Evolutionary conservation across 1,140 invertebrate genomes (phyloP).

Genomic region (Spodoptera frugiperda): DNA sequence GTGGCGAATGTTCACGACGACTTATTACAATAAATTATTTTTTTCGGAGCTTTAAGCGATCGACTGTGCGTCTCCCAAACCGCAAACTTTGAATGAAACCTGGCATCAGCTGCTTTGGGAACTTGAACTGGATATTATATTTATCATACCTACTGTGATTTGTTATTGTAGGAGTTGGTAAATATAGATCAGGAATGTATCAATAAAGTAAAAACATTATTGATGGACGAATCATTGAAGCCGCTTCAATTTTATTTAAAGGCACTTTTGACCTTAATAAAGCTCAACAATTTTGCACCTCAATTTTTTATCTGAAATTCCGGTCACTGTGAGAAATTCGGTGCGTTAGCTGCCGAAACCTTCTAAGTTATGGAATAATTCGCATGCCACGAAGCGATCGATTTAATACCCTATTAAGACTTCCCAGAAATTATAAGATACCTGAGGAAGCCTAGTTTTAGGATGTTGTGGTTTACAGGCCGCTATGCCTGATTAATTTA

Average conservation of each 20-base stretch:
- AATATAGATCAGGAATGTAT: neutral
- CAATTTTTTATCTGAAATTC: constrained; percentile 47
- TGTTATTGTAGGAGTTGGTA: neutral
- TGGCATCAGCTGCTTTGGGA: constrained; percentile 63
- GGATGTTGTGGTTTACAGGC: constrained; percentile 39
- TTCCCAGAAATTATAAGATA: constrained; percentile 46
- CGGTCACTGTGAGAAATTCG: constrained; percentile 56
- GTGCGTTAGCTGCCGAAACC: constrained; percentile 52
- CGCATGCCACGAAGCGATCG: constrained; percentile 50
- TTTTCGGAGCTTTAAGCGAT: constrained; percentile 81
- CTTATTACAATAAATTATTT: constrained; percentile 86
- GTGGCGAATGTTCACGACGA: constrained; percentile 83
- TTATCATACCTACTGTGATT: constrained; percentile 18
- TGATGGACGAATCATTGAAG: no score
- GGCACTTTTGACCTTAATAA: neutral
- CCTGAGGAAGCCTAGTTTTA: constrained; percentile 41
- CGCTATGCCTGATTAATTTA: neutral
- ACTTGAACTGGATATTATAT: constrained; percentile 34
- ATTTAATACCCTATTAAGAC: constrained; percentile 52
- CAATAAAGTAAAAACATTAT: no score
- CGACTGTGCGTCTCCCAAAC: constrained; percentile 67
- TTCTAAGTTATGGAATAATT: constrained; percentile 60
- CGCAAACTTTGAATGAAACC: constrained; percentile 73
- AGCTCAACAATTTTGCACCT: neutral
- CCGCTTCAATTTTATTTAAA: constrained; percentile 18